Base-by-base conservation (phyloP, 2,888 invertebrate genomes). In the Megastigmus dorsalis region DNA sequence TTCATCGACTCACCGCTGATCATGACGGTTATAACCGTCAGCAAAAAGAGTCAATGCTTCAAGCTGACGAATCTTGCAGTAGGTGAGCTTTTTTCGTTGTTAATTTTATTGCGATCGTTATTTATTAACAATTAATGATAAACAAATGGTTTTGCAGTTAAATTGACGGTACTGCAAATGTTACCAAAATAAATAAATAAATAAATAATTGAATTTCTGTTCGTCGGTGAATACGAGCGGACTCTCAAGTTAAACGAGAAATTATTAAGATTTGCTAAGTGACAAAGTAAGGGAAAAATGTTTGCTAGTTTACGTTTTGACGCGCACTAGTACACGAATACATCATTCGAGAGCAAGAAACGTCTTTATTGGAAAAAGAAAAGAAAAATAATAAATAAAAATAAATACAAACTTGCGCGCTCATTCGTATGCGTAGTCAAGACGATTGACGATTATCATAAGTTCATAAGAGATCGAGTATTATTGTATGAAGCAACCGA, bases 351-450 rank as follows among this genome's bases (percentile, higher is more conserved):
- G 54, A 60, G 38, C n/a, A 65, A 65, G 36, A 43, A 63, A 65
- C 13, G 43, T 59, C 55, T 71, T 67, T 62, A 62, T 71, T 75
- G 48, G 66, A 41, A 55, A 30, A 55, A 57, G 23, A n/a, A 52
- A 43, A 59, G n/a, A 38, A 65, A n/a, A n/a, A 28, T 48, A 68
- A 79, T 67, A 13, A 26, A n/a, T n/a, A n/a, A n/a, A n/a, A 69
- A 78, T 65, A 13, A 26, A 72, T 71, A 71, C 45, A 67, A 28
- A 60, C 70, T 77, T 84, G 83, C 83, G 81, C 81, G 82, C 82
- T 81, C 82, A 82, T 85, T 85, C 82, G 81, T 85, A 85, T 82
- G 83, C 82, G 81, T 85, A 85, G 83, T 83, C 80, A 79, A 79
- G 82, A 79, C 82, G 82, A 82, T 83, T 79, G 81, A 80, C 83